Evolutionary conservation across 2,888 invertebrate species (phyloP), one percentile per base, ranked within the genome.

Genomic region (Ectemnius lituratus): DNA sequence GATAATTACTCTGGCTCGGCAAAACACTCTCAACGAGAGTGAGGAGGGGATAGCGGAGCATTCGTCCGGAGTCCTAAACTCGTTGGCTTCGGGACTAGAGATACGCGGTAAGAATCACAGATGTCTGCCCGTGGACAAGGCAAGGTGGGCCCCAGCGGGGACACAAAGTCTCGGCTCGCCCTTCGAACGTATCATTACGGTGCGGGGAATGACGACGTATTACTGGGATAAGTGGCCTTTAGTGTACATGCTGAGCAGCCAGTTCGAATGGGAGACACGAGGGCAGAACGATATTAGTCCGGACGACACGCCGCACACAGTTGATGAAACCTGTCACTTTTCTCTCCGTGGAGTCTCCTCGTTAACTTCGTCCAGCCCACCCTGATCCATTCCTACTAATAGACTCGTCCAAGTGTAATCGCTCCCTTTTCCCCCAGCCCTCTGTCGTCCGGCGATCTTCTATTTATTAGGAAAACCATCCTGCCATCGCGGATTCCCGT

Each of bases 201-300:
- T 37, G 37, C 52, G 49, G n/a, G 27, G 56, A 73, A 62, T 45
- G 66, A 62, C 62, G 47, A 75, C 59, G 67, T 62, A 72, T 79
- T 72, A 75, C 60, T 72, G 67, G 68, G 76, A 76, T 47, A 47
- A 76, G 66, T 49, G 27, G 70, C n/a, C 56, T 76, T 45, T 45
- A 18, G 46, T 59, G 61, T 65, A 37, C 37, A 37, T 37, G 67
- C 70, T 79, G 65, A 79, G 67, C 72, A 62, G 49, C 65, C 37
- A 37, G 37, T 75, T 73, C 47, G 69, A 79, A 78, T 67, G 69
- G 71, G 61, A 37, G 37, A 37, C 37, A 62, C 57, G 61, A 60
- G 59, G 66, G 70, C 58, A 63, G 47, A 59, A 61, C 64, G 57
- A 65, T 73, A 65, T 28, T 58, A 52, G 57, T 49, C 47, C 62